These are phyloP conservation scores for Parazoanthus atlanticus DNA, from an alignment of 92 coral and sea anemone genomes.

Conservation along the genomic window DNA sequence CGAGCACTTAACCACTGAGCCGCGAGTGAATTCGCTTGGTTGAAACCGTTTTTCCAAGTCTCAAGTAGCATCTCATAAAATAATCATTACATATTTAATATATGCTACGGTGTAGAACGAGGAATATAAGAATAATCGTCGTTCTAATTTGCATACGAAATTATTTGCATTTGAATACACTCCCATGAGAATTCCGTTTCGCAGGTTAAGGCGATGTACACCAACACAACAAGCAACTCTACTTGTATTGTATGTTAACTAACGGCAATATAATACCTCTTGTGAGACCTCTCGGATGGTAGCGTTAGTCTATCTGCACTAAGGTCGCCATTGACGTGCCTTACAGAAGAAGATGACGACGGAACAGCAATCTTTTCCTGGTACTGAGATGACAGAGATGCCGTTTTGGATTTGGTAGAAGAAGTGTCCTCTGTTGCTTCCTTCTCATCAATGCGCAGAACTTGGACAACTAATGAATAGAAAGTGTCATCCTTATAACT, in stretches of 20 bases:
- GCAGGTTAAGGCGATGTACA: background rate
- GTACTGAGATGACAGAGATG: background rate
- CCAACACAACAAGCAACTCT: background rate
- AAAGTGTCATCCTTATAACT: background rate
- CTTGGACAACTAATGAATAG: slow-evolving; percentile 8
- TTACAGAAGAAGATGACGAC: background rate
- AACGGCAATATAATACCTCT: slow-evolving; percentile 19
- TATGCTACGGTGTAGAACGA: no score
- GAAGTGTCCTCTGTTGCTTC: slow-evolving; percentile 15
- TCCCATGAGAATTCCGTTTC: no score
- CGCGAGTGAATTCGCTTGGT: no score
- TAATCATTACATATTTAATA: no score
- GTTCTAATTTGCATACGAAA: no score
- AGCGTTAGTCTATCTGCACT: background rate
- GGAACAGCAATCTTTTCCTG: background rate
- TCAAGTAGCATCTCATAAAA: no score
- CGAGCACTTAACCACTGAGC: no score
- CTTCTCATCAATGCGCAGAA: background rate
- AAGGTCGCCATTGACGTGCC: background rate
- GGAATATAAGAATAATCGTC: no score
- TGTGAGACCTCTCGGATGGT: background rate
- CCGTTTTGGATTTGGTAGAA: slow-evolving; percentile 1
- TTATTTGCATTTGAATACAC: no score
- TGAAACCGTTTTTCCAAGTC: no score
- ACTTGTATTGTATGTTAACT: background rate